Evolutionary conservation across 1,140 invertebrate species (phyloP).

Genomic region (Cotesia typhae): DNA sequence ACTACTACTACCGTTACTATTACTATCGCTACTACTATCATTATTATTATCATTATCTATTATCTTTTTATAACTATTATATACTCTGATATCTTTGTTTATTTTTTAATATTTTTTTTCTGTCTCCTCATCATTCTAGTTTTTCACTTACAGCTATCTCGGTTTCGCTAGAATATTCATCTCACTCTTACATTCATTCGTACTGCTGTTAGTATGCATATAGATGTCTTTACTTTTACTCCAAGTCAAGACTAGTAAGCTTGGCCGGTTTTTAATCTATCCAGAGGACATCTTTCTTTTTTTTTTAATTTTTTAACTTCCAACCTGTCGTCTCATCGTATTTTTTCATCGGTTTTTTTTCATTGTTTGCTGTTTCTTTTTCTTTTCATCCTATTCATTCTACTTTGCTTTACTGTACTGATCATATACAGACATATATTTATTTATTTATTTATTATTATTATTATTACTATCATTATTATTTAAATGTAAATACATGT

Average conservation of each 20-base stretch:
- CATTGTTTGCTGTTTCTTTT: conserved; percentile 19
- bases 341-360: conserved; percentile 7
- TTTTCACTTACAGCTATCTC: conserved; percentile 16
- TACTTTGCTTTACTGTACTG: neutral
- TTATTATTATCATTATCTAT: conserved; percentile 21
- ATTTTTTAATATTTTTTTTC: conserved; percentile 5
- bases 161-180: neutral
- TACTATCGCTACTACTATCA: conserved; percentile 5
- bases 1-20: neutral
- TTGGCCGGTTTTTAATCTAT: conserved; percentile 38
- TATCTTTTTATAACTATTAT: neutral
- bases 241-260: conserved; percentile 7
- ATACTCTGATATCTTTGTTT: neutral
- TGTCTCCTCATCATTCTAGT: conserved; percentile 30
- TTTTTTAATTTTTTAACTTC: conserved; percentile 21
- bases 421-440: neutral
- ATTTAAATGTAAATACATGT: neutral
- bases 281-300: conserved; percentile 34
- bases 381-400: conserved; percentile 23
- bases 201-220: conserved; percentile 23
- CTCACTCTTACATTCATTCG: conserved; percentile 3
- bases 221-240: conserved; percentile 29
- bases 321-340: conserved; percentile 8
- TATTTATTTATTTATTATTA: too few species aligned
- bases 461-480: too few species aligned